phyloP scores from a whole-genome alignment of 1,140 invertebrate species.

The Pachypeltis micranthus region DNA sequence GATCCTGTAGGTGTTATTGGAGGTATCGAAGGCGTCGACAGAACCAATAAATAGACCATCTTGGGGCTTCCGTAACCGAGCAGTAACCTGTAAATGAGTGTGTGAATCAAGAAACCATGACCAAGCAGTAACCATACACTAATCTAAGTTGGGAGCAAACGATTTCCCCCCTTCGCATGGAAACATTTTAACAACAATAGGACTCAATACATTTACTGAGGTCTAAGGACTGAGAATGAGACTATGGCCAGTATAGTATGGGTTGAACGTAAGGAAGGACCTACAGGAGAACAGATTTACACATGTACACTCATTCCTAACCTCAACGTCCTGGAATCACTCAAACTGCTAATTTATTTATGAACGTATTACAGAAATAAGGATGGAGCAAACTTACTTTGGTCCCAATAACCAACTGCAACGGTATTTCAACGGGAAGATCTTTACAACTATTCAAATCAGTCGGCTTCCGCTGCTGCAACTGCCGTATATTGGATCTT shows the following conservation, averaged over 20 bases:
- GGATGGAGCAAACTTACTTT: constrained; percentile 53
- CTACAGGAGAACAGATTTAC: no score
- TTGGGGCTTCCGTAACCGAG: constrained; percentile 78
- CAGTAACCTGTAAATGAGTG: constrained; percentile 38
- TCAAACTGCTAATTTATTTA: no score
- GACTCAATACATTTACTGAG: no score
- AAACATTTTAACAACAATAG: not conserved
- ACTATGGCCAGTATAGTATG: no score
- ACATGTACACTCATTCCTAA: no score
- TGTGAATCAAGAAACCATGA: not conserved
- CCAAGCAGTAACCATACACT: no score
- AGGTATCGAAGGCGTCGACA: constrained; percentile 94
- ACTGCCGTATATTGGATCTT: constrained; percentile 78
- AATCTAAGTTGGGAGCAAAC: no score
- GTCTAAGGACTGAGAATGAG: no score
- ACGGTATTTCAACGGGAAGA: constrained; percentile 88
- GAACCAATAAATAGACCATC: constrained; percentile 93
- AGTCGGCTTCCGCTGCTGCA: constrained; percentile 87
- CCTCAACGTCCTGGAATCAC: no score
- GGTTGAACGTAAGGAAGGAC: no score
- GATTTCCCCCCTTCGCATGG: no score
- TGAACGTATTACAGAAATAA: no score
- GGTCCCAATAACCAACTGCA: constrained; percentile 91
- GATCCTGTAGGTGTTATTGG: constrained; percentile 93
- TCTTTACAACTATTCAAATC: constrained; percentile 72